Evolutionary conservation across 2,113 vertebrate species (phyloP).

Genomic region (Myrmecophaga tridactyla): DNA sequence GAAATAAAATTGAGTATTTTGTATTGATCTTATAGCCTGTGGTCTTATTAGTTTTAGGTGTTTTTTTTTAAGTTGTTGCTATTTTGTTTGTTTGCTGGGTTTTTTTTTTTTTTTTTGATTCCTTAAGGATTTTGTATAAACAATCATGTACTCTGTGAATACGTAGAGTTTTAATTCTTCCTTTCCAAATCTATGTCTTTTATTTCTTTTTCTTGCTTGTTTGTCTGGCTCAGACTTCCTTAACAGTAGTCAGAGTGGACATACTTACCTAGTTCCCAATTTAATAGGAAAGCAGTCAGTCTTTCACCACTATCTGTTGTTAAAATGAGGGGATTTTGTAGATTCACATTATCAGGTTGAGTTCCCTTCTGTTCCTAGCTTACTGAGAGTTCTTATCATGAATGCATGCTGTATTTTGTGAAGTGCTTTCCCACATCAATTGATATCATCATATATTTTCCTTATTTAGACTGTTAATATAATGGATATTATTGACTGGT

Average conservation of each 20-base stretch:
- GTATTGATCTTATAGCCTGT: too few relatives aligned
- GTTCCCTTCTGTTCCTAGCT: background rate
- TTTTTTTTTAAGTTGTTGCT: too few relatives aligned
- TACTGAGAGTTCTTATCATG: background rate
- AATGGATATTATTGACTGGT: background rate
- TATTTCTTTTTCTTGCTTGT: background rate
- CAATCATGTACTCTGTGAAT: background rate
- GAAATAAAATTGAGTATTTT: too few relatives aligned
- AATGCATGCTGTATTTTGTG: background rate
- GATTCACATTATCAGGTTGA: background rate
- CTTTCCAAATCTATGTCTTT: too few relatives aligned
- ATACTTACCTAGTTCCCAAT: background rate
- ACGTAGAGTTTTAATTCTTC: too few relatives aligned
- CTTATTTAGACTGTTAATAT: background rate
- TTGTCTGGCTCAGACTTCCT: background rate
- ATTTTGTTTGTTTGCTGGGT: too few relatives aligned
- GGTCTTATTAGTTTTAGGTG: too few relatives aligned
- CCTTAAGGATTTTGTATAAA: too few relatives aligned
- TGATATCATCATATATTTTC: background rate
- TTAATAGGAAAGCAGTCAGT: background rate
- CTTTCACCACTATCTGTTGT: background rate
- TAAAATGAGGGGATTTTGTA: background rate
- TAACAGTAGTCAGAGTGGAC: background rate
- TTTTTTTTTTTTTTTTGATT: too few relatives aligned
- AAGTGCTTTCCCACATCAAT: background rate